Conservation (phyloP, 2,797 vertebrate genomes). For the Allobates femoralis region DNA sequence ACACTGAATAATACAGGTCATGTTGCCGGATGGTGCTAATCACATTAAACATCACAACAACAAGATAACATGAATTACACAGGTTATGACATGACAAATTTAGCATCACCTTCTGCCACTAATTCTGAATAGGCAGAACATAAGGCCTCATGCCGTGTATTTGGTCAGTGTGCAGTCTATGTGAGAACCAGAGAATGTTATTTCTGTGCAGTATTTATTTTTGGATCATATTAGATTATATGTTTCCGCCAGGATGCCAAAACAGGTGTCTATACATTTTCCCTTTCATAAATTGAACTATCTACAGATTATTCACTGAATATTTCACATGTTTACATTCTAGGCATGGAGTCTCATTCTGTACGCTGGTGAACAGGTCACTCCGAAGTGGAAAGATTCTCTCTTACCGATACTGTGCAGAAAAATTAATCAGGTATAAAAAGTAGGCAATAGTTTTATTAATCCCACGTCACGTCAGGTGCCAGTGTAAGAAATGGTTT, state of each 20-base stretch:
- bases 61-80: no score
- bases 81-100: no score
- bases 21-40: no score
- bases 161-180: no score
- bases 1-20: no score
- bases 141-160: no score
- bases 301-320: neutral
- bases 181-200: no score
- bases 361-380: slow-evolving; percentile 69
- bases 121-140: no score
- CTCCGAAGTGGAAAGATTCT: slow-evolving; percentile 75
- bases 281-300: neutral
- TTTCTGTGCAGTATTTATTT: neutral
- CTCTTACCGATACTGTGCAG: slow-evolving; percentile 81
- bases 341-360: slow-evolving; percentile 85
- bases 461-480: no score
- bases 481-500: no score
- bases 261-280: neutral
- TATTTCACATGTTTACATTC: neutral
- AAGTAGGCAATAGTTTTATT: neutral
- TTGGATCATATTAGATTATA: neutral
- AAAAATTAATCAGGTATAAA: slow-evolving; percentile 82
- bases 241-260: neutral
- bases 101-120: no score
- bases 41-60: no score